A percentile compares a stretch with the other conserved stretches of the same genome.
These are phyloP conservation scores for Cochlearius cochlearius DNA, from an alignment of 2,113 vertebrate species.

Conservation along the genomic window DNA sequence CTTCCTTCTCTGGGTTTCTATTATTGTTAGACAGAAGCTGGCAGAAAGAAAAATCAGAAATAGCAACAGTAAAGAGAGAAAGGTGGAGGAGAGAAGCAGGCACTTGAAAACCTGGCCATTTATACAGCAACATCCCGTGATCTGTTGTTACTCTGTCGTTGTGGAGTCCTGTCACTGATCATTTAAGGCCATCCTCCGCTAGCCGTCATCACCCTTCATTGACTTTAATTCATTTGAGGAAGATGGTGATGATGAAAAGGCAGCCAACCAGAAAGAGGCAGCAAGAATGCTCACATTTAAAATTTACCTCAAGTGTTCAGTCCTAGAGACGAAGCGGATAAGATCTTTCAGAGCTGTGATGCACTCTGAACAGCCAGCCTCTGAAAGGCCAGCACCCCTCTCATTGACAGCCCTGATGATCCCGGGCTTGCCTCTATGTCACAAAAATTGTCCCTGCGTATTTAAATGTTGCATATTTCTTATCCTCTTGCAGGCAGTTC, in stretches of 20 bases:
- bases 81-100: background rate
- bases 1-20: slow-evolving; percentile 26
- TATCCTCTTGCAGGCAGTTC: background rate
- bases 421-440: background rate
- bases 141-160: background rate
- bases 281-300: background rate
- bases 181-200: background rate
- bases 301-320: background rate
- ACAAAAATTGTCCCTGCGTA: background rate
- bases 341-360: background rate
- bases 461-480: background rate
- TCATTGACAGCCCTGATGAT: background rate
- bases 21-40: slow-evolving; percentile 13
- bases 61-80: slow-evolving; percentile 6
- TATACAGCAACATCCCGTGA: background rate
- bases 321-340: background rate
- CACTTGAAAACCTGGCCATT: background rate
- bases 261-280: background rate
- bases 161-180: background rate
- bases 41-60: slow-evolving; percentile 53
- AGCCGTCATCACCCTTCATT: background rate
- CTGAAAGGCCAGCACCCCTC: background rate
- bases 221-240: background rate
- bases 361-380: background rate
- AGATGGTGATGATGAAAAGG: background rate